Evolutionary conservation across 2,888 invertebrate species (phyloP), one percentile per base, ranked within the genome.

Genomic region (Ditylenchus weischeri): DNA sequence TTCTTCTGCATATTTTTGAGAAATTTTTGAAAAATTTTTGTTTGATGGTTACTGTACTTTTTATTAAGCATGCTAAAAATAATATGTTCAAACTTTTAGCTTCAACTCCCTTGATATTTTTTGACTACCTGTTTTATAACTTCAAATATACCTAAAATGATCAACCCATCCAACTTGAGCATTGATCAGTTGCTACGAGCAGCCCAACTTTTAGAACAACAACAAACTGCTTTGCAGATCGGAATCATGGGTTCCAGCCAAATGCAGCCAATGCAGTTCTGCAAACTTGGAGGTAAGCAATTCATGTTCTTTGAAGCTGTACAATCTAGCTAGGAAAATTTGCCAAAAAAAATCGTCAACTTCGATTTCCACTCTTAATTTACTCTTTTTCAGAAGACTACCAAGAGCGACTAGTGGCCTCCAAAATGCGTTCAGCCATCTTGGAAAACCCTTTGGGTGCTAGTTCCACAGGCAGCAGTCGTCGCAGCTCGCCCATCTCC

Each of bases 201-300:
- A 29, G 78, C 78, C 54, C 70, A 74, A 51, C 68, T 78, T 35
- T 62, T 78, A 15, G 78, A 78, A 62, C 71, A 59, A 61, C 54
- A 54, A 10, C 54, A 54, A 54, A 54, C 23, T 23, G 54, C 54
- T 29, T 11, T 54, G 11, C 54, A 23, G 7, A 23, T 54, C 15
- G 54, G 54, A 11, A 15, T 43, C 43, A 43, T 15, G 43, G 23
- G 29, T 23, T 11, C 54, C 10, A n/a, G 23, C 29, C 5, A 54
- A 23, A 11, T 54, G 21, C 54, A 54, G 29, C 54, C 11, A 11
- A 21, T 54, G 21, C 54, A 54, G 11, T 29, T 54, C 29, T 54
- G 54, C n/a, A 54, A 54, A 18, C 54, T 54, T 29, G 54, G 54
- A 54, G 54, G 54, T 54, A 21, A 18, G 51, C 10, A 51, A 6